These are phyloP conservation scores for Hedya salicella DNA, from an alignment of 2,888 invertebrate genomes.

Conservation along the genomic window DNA sequence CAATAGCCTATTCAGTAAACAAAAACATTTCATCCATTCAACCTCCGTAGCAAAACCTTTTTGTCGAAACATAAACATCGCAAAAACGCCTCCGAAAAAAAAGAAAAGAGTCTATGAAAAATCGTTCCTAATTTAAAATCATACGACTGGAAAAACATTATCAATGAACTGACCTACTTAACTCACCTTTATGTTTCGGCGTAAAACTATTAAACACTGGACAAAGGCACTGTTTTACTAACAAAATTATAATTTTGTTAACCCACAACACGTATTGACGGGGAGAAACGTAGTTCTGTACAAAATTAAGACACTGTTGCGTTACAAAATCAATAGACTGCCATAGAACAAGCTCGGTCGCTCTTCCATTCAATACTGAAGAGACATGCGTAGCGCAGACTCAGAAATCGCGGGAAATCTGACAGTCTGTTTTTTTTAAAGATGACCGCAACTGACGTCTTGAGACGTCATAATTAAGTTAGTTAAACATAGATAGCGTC, in stretches of 20 bases:
- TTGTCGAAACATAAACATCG: slow-evolving; percentile 56
- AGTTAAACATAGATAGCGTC: slow-evolving; percentile 21
- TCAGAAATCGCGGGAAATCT: slow-evolving; percentile 73
- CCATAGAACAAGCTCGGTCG: slow-evolving; percentile 61
- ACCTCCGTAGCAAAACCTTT: slow-evolving; percentile 57
- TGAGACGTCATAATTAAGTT: slow-evolving; percentile 25
- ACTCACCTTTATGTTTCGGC: slow-evolving; percentile 61
- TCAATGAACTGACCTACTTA: slow-evolving; percentile 55
- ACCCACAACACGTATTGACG: slow-evolving; percentile 65
- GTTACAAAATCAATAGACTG: slow-evolving; percentile 73
- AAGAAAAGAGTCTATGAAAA: slow-evolving; percentile 26
- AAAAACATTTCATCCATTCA: slow-evolving; percentile 66
- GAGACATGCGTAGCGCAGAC: slow-evolving; percentile 72
- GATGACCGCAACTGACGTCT: slow-evolving; percentile 35
- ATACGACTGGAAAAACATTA: slow-evolving; percentile 21
- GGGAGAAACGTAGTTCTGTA: slow-evolving; percentile 55
- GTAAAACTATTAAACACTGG: slow-evolving; percentile 55
- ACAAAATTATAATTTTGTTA: slow-evolving; percentile 34
- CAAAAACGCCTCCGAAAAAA: slow-evolving; percentile 45
- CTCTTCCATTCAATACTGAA: slow-evolving; percentile 74
- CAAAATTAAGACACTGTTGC: slow-evolving; percentile 68
- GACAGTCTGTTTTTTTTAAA: slow-evolving; percentile 67
- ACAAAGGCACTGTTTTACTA: slow-evolving; percentile 67
- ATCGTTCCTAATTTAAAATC: slow-evolving; percentile 25
- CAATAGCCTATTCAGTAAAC: slow-evolving; percentile 63